Conservation (phyloP, 2,888 invertebrate species). For the Nomada goodeniana region DNA sequence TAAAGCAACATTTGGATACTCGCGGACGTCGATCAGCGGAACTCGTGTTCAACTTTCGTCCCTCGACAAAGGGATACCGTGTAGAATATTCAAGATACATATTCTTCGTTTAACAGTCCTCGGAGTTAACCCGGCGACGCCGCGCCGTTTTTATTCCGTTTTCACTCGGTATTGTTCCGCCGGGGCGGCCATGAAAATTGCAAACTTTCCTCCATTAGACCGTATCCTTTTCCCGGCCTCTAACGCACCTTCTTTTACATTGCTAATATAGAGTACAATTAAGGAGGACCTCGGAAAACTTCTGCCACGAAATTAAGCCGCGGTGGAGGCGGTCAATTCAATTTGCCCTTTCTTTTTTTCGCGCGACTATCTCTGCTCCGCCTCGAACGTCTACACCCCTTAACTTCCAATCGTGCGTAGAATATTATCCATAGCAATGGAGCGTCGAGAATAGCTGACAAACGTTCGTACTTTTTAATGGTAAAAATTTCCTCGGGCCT, state of each 20-base stretch:
- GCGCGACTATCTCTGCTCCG: conserved; percentile 14
- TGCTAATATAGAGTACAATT: conserved; percentile 60
- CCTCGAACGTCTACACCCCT: neutral
- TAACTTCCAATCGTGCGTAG: neutral
- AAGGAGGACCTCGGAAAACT: conserved; percentile 56
- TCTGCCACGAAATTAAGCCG: conserved; percentile 58
- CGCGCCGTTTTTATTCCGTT: conserved; percentile 11
- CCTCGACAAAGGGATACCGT: neutral
- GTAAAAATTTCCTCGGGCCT: neutral
- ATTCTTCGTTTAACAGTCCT: conserved; percentile 4
- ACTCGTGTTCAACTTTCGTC: conserved; percentile 14
- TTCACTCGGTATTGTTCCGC: conserved; percentile 30
- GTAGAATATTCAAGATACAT: conserved; percentile 19
- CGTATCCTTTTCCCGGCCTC: conserved; percentile 22
- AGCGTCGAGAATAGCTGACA: conserved; percentile 10
- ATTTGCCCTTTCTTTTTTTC: conserved; percentile 40
- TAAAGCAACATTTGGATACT: conserved; percentile 43
- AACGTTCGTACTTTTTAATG: neutral
- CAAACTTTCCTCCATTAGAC: conserved; percentile 56
- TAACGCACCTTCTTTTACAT: conserved; percentile 55
- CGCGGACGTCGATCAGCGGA: conserved; percentile 34
- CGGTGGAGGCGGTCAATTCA: conserved; percentile 52
- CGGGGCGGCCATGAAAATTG: conserved; percentile 46
- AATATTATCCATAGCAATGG: neutral
- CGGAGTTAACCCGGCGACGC: neutral